A percentile compares a stretch with the other conserved stretches of the same genome.
phyloP scores from a whole-genome alignment of 2,888 invertebrate species.

The Dilophus febrilis region DNA sequence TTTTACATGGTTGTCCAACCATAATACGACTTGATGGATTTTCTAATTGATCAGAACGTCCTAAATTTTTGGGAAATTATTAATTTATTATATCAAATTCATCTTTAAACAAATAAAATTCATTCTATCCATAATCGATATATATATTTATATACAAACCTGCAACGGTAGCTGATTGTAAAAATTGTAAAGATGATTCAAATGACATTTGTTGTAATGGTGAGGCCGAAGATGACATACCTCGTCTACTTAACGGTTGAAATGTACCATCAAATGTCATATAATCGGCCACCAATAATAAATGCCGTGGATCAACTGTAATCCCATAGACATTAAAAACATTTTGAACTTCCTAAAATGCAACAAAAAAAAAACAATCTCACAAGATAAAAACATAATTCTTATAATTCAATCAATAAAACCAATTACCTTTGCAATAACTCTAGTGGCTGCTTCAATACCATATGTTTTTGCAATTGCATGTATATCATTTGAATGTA shows the following conservation, averaged over 20 bases:
- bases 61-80: conserved; percentile 33
- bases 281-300: conserved; percentile 86
- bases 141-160: conserved; percentile 11
- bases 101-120: background rate
- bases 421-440: conserved; percentile 71
- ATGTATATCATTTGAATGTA: conserved; percentile 91
- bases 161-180: conserved; percentile 49
- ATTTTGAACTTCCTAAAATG: conserved; percentile 64
- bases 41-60: conserved; percentile 53
- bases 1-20: conserved; percentile 63
- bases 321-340: conserved; percentile 98
- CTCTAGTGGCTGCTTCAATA: conserved; percentile 85
- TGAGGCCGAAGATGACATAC: conserved; percentile 81
- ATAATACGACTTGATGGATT: conserved; percentile 81
- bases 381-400: too few relatives aligned
- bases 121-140: background rate
- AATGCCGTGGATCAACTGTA: conserved; percentile 82
- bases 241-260: conserved; percentile 75
- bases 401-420: too few relatives aligned
- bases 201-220: conserved; percentile 97
- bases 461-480: conserved; percentile 81
- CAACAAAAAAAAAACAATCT: conserved; percentile 8
- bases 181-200: conserved; percentile 77
- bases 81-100: background rate
- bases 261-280: conserved; percentile 92